A percentile compares a stretch with the other conserved stretches of the same genome.
Evolutionary conservation across 2,888 invertebrate genomes (phyloP).

Genomic region (Actias luna): DNA sequence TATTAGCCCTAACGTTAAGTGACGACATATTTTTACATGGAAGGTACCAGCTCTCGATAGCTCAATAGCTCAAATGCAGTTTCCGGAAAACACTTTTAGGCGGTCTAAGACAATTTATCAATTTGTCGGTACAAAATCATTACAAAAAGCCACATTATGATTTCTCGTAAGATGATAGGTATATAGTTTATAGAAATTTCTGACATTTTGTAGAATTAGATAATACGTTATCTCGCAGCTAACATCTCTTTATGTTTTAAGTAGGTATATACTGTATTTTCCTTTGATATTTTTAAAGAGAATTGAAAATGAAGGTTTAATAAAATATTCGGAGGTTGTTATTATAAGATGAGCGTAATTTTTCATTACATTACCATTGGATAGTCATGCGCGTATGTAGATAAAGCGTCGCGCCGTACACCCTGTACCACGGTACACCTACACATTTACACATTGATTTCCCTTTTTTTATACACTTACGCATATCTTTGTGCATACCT

Average conservation of each 20-base stretch:
- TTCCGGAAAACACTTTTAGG: too few species aligned
- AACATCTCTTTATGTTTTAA: not conserved
- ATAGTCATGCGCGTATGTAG: conserved; percentile 76
- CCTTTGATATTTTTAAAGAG: not conserved
- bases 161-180: too few species aligned
- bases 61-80: too few species aligned
- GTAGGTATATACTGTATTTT: not conserved
- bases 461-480: conserved; percentile 14
- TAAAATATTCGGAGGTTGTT: conserved; percentile 49
- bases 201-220: too few species aligned
- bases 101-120: too few species aligned
- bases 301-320: not conserved
- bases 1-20: too few species aligned
- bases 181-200: too few species aligned
- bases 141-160: too few species aligned
- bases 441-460: conserved; percentile 27
- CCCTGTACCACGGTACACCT: conserved; percentile 55
- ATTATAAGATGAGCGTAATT: conserved; percentile 77
- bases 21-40: too few species aligned
- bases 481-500: too few species aligned
- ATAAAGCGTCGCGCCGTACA: conserved; percentile 61
- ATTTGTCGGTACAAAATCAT: too few species aligned
- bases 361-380: conserved; percentile 80
- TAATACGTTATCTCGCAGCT: not conserved
- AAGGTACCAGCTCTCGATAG: too few species aligned